Base-by-base conservation (phyloP, 2,888 invertebrate genomes). In the Drosophila melanosoma region DNA sequence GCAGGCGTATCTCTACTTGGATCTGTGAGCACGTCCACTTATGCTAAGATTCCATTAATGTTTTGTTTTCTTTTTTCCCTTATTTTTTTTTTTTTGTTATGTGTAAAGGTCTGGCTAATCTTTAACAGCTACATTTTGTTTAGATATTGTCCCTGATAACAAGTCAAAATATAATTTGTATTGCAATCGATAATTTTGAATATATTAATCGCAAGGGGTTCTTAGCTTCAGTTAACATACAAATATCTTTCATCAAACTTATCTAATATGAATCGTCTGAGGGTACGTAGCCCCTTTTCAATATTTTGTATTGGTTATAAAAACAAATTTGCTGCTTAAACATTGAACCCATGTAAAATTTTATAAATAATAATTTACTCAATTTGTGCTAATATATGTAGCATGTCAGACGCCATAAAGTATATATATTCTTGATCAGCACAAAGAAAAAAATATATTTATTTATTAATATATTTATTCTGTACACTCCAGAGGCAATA, bases 11-110 rank as follows among this genome's bases (percentile, higher is more conserved):
- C 63, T 60, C 29, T 26, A n/a, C 29, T 53, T 40, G 38, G 62
- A 64, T 69, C 53, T 69, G 61, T 58, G 61, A 60, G 56, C 73
- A 69, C 73, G 88, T 87, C 76, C 85, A 89, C 84, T 84, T 89
- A 69, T 78, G 81, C 52, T 57, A 78, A 42, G 65, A 74, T 73
- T 89, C 65, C 65, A 71, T 82, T 71, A 83, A 48, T 54, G 45
- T 72, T 54, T 60, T 48, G n/a, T 52, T 26, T 20, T 45, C 52
- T 49, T 17, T 20, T 45, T 56, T 49, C 17, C 32, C 3, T 40
- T 15, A 10, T 45, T 42, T 49, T 48, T 75, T 45, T 20, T 26
- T 33, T 5, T 38, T 23, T 42, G 23, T 23, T 42, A 32, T 49
- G 40, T 12, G 36, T 40, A 49, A 67, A 20, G 17, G 32, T 36